These are phyloP conservation scores for Mimas tiliae DNA, from an alignment of 2,888 invertebrate species.

Conservation along the genomic window DNA sequence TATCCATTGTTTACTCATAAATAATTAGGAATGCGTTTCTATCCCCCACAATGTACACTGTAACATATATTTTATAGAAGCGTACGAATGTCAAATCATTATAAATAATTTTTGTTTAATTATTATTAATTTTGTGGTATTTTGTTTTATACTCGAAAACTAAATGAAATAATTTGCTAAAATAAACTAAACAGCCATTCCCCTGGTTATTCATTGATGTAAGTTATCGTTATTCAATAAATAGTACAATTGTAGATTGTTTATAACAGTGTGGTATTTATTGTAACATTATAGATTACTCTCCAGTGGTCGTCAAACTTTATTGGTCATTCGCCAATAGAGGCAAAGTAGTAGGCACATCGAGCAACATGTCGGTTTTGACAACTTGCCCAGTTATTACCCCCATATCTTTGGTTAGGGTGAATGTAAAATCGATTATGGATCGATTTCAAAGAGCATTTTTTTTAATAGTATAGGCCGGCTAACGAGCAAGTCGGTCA, in stretches of 20 bases:
- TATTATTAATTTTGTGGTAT: slow-evolving; percentile 18
- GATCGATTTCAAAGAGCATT: too few species aligned
- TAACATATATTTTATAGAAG: neutral
- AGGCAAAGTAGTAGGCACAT: too few species aligned
- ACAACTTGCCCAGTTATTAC: too few species aligned
- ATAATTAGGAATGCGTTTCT: slow-evolving; percentile 20
- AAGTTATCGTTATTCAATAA: neutral
- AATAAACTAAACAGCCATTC: slow-evolving; percentile 9
- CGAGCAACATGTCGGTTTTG: too few species aligned
- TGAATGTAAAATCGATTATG: too few species aligned
- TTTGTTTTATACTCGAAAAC: slow-evolving; percentile 5
- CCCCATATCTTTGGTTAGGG: too few species aligned
- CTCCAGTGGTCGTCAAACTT: too few species aligned
- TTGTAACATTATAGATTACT: neutral
- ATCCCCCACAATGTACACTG: slow-evolving; percentile 9
- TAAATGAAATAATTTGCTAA: slow-evolving; percentile 17
- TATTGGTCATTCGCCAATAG: too few species aligned
- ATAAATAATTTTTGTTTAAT: slow-evolving; percentile 17
- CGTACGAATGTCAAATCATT: slow-evolving; percentile 6
- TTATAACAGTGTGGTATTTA: neutral
- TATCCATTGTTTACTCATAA: slow-evolving; percentile 12
- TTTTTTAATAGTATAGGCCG: too few species aligned
- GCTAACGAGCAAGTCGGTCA: too few species aligned
- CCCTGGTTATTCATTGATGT: slow-evolving; percentile 1
- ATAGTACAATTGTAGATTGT: slow-evolving; percentile 1